These are phyloP conservation scores for Drosophila persimilis DNA, from an alignment of 1,140 invertebrate species.

Conservation along the genomic window DNA sequence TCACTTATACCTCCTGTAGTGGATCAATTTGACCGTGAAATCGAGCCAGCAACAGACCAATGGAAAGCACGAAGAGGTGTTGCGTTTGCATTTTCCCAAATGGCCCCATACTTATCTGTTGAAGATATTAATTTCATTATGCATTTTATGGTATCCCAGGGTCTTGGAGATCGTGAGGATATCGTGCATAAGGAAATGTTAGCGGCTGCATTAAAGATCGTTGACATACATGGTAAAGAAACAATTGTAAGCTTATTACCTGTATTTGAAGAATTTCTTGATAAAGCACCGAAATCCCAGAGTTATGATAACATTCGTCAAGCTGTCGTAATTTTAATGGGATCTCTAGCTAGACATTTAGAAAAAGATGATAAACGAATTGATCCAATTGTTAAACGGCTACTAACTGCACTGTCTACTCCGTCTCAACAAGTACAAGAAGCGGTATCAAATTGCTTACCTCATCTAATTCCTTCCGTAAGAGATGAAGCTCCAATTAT, in stretches of 20 bases:
- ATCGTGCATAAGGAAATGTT: slow-evolving; percentile 95
- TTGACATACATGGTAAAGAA: slow-evolving; percentile 95
- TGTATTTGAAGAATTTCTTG: slow-evolving; percentile 95
- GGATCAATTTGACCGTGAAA: slow-evolving; percentile 95
- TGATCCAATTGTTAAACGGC: slow-evolving; percentile 95
- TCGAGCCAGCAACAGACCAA: slow-evolving; percentile 91
- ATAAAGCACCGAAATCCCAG: slow-evolving; percentile 94
- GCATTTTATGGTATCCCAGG: slow-evolving; percentile 93
- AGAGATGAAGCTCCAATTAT: slow-evolving; percentile 94
- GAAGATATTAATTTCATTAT: slow-evolving; percentile 89
- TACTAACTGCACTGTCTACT: slow-evolving; percentile 96
- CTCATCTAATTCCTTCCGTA: slow-evolving; percentile 95
- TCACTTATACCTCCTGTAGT: slow-evolving; percentile 92
- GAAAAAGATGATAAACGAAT: slow-evolving; percentile 94
- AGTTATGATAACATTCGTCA: slow-evolving; percentile 96
- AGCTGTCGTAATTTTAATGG: slow-evolving; percentile 98
- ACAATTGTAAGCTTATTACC: slow-evolving; percentile 90
- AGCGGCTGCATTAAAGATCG: slow-evolving; percentile 94
- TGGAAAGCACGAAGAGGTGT: slow-evolving; percentile 95
- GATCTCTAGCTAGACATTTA: slow-evolving; percentile 96
- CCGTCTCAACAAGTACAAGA: slow-evolving; percentile 99
- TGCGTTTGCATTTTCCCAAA: slow-evolving; percentile 90
- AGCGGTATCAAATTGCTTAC: slow-evolving; percentile 98
- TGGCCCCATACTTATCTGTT: slow-evolving; percentile 86
- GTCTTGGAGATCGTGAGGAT: slow-evolving; percentile 93